phyloP scores from a whole-genome alignment of 2,797 vertebrate species.

The Smutsia temminckii region DNA sequence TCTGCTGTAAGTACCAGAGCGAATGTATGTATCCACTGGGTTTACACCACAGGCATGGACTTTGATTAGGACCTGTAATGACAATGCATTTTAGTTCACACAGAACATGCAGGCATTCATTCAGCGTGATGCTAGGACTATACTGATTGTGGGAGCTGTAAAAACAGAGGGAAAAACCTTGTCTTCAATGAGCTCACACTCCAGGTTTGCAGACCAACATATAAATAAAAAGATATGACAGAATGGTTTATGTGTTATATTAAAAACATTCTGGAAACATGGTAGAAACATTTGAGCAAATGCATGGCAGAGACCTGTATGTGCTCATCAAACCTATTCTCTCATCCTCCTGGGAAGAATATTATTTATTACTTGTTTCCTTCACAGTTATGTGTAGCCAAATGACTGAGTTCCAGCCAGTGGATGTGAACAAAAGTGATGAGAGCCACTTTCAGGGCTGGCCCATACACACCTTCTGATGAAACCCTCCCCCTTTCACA shows the following conservation, averaged over 20 bases:
- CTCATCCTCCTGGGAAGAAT: not conserved
- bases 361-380: not conserved
- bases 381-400: not conserved
- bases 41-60: slow-evolving; percentile 94
- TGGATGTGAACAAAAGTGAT: not conserved
- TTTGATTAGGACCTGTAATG: slow-evolving; percentile 91
- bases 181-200: not conserved
- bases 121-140: not conserved
- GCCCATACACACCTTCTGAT: not conserved
- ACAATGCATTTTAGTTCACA: not conserved
- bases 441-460: not conserved
- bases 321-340: not conserved
- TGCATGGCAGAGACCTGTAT: not conserved
- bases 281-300: not conserved
- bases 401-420: not conserved
- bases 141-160: not conserved
- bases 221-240: not conserved
- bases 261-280: not conserved
- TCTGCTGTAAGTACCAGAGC: slow-evolving; percentile 86
- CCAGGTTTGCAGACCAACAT: not conserved
- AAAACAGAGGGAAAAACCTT: not conserved
- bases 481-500: not conserved
- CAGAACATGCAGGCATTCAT: not conserved
- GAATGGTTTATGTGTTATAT: not conserved
- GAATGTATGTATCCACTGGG: slow-evolving; percentile 95